Evolutionary conservation across 2,888 invertebrate species (phyloP).

Genomic region (Trypoxylon attenuatum): DNA sequence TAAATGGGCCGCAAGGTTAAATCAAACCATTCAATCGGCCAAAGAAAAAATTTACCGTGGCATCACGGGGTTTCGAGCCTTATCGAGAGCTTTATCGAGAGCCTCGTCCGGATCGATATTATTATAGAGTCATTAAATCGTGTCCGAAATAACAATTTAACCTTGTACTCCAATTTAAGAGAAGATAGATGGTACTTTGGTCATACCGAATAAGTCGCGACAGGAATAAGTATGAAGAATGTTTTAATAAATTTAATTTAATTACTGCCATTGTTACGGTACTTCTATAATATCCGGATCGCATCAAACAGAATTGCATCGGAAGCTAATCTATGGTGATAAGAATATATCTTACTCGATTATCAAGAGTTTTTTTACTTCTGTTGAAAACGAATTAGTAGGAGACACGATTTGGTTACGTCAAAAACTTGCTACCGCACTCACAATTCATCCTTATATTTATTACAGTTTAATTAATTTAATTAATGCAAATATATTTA

Average conservation of each 20-base stretch:
- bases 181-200: not conserved
- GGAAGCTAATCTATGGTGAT: not conserved
- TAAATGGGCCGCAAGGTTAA: constrained; percentile 30
- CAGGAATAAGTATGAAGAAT: too few species aligned
- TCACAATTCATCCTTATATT: too few species aligned
- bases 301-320: not conserved
- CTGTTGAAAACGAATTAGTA: too few species aligned
- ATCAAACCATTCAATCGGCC: constrained; percentile 22
- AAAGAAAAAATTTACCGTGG: constrained; percentile 24
- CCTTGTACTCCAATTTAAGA: constrained; percentile 1
- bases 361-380: not conserved
- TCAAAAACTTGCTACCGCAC: too few species aligned
- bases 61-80: constrained; percentile 2
- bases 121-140: constrained; percentile 4
- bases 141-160: constrained; percentile 3
- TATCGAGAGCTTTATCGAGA: too few species aligned
- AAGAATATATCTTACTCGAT: not conserved
- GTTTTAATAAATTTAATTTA: too few species aligned
- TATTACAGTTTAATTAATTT: too few species aligned
- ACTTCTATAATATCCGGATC: too few species aligned
- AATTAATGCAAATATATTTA: too few species aligned
- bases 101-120: not conserved
- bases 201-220: too few species aligned
- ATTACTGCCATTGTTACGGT: too few species aligned
- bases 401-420: too few species aligned